Base-by-base conservation (phyloP, 2,113 vertebrate genomes). In the Verasper variegatus region DNA sequence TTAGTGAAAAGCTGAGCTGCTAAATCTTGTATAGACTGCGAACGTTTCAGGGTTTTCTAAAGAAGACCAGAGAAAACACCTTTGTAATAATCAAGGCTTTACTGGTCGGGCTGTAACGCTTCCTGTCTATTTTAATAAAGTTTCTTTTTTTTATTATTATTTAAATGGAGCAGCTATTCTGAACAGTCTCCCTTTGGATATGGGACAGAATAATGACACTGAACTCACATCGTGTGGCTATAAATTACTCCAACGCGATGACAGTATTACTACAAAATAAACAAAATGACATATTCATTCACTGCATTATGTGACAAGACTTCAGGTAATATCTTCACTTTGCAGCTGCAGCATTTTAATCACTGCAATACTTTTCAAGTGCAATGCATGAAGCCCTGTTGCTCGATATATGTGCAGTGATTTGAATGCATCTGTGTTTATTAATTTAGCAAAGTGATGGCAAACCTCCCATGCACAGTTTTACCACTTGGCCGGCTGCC, bases 101-200 rank as follows among this genome's bases (percentile, higher is more conserved):
- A 51, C 4, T 17, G 2, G 20, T 35, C 17, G 49, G 1, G 1
- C 56, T 14, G 13, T 40, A 1, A n/a, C 17, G 47, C 14, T 54
- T 74, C 18, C 24, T 23, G 40, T 66, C 47, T 55, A 59, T 85
- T 83, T 88, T 68, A 79, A 80, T 67, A 15, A 85, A 59, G 74
- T 26, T 63, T 37, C 15, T 47, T 0, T 17, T 49, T 49, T 15
- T 17, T 31, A 31, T 31, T 6, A 31, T 31, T 31, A 7, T 77
- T 51, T 75, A 83, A 81, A 72, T 64, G 67, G 72, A 85, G 77
- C 57, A 86, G 74, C 77, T 68, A 76, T 69, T 82, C 37, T 61
- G 57, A 60, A 62, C 47, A 5, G 49, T 47, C 21, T 78, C 49
- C 21, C 67, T 59, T 12, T 74, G 67, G 71, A 86, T 56, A 49